Evolutionary conservation across 1,140 invertebrate species (phyloP).

Genomic region (Coptotermes formosanus): DNA sequence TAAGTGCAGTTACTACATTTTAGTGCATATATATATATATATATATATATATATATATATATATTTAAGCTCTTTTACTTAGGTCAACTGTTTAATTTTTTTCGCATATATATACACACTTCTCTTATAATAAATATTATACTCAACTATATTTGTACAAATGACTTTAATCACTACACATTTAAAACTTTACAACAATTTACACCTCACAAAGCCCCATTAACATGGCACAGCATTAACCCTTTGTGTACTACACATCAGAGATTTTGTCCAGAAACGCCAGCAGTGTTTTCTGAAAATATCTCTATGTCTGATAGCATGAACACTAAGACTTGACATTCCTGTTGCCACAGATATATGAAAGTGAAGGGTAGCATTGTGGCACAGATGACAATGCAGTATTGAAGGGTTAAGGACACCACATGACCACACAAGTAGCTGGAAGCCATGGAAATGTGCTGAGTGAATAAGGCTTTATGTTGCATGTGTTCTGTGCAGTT

Average conservation of each 20-base stretch:
- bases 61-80: no score
- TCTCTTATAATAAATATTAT: constrained; percentile 24
- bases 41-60: no score
- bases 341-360: no score
- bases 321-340: no score
- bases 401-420: no score
- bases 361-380: no score
- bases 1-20: background rate
- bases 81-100: background rate
- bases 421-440: no score
- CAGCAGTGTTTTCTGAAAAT: no score
- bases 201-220: constrained; percentile 6
- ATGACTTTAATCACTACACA: constrained; percentile 25
- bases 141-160: constrained; percentile 25
- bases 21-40: no score
- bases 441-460: background rate
- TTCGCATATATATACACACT: constrained; percentile 19
- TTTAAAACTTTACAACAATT: constrained; percentile 23
- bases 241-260: background rate
- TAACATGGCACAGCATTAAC: background rate
- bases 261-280: no score
- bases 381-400: no score
- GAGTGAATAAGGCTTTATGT: background rate
- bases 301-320: no score
- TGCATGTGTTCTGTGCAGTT: background rate